phyloP scores from a whole-genome alignment of 2,888 invertebrate genomes.

The Tethea ocularis region DNA sequence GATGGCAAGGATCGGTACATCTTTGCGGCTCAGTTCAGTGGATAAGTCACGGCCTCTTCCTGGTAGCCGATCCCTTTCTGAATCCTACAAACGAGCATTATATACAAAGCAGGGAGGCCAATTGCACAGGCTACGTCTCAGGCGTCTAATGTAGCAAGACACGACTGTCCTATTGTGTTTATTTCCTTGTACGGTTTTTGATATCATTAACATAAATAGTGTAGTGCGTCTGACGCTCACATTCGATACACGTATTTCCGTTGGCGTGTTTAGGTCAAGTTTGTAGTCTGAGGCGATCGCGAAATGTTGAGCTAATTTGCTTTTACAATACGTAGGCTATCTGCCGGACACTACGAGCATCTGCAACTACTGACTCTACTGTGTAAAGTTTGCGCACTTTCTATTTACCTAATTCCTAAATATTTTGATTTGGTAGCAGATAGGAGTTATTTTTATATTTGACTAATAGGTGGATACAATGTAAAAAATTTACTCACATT shows the following conservation, averaged over 20 bases:
- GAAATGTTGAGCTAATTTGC: constrained; percentile 53
- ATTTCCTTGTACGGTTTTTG: constrained; percentile 79
- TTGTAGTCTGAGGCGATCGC: constrained; percentile 46
- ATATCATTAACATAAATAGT: constrained; percentile 80
- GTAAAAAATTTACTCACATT: neutral
- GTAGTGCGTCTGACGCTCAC: constrained; percentile 65
- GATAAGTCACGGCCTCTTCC: constrained; percentile 73
- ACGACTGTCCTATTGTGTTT: constrained; percentile 81
- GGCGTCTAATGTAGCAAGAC: constrained; percentile 76
- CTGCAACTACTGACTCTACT: constrained; percentile 16
- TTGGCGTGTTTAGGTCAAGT: constrained; percentile 57
- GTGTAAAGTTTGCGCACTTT: constrained; percentile 17
- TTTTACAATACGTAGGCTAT: constrained; percentile 47
- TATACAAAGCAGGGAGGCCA: constrained; percentile 77
- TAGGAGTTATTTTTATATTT: neutral
- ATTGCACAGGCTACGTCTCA: constrained; percentile 69
- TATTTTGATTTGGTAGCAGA: neutral
- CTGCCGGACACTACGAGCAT: constrained; percentile 32
- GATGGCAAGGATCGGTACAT: constrained; percentile 59
- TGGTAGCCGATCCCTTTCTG: constrained; percentile 70
- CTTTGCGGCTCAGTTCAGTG: constrained; percentile 60
- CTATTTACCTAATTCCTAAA: neutral
- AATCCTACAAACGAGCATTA: constrained; percentile 79
- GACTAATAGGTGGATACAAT: neutral
- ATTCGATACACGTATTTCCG: constrained; percentile 67